These are phyloP conservation scores for Ectobius pallidus DNA, from an alignment of 2,888 invertebrate species.

Conservation along the genomic window DNA sequence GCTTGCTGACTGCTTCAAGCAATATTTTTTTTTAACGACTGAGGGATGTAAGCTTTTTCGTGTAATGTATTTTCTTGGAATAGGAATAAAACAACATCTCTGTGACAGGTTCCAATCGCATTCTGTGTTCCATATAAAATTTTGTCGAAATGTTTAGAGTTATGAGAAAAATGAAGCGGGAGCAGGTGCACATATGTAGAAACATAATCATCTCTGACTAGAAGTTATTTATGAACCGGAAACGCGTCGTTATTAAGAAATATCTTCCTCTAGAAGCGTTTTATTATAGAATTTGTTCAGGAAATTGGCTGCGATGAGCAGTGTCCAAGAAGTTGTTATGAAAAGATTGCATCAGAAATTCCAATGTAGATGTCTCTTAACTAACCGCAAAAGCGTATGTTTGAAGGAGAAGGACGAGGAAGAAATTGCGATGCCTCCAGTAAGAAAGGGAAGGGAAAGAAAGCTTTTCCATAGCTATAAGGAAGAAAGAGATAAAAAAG, in stretches of 20 bases:
- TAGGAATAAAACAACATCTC: too few species aligned
- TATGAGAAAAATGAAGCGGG: background rate
- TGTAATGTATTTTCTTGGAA: too few species aligned
- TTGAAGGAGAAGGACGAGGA: background rate
- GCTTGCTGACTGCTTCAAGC: too few species aligned
- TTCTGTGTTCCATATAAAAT: too few species aligned
- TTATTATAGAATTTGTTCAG: background rate
- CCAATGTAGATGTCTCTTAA: background rate
- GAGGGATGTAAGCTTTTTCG: too few species aligned
- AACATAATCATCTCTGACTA: background rate
- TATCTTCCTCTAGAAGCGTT: background rate
- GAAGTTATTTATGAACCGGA: background rate
- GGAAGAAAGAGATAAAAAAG: conserved; percentile 29
- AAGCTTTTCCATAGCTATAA: background rate
- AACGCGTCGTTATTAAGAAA: background rate
- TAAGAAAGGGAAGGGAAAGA: background rate
- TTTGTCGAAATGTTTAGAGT: too few species aligned
- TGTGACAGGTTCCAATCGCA: too few species aligned
- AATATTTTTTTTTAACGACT: too few species aligned
- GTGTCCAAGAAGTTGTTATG: background rate
- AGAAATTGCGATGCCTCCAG: background rate
- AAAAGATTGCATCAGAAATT: conserved; percentile 4
- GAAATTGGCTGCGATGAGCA: background rate
- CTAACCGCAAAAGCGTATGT: conserved; percentile 4
- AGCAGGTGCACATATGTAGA: background rate